Base-by-base conservation (phyloP, 2,113 vertebrate genomes). In the Brachyhypopomus occidentalis region DNA sequence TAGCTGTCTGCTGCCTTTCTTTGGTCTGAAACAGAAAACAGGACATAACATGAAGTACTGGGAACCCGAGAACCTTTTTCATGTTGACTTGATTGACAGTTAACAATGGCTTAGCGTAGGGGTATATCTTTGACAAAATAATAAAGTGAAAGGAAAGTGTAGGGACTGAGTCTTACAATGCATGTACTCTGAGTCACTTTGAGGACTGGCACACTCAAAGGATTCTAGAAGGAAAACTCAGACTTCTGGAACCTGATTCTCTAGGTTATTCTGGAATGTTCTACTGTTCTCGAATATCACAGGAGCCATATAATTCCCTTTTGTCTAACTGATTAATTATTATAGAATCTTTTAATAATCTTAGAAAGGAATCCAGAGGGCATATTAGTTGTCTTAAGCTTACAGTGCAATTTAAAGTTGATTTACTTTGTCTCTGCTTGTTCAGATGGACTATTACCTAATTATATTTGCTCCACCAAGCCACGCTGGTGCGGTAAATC, bases 391-490 rank as follows among this genome's bases (percentile, higher is more conserved):
- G 55, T 58, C 63, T 9, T 6, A n/a, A 11, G 19, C 20, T 79
- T 52, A 38, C 30, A 52, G 67, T 30, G n/a, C n/a, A 67, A 41
- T 17, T 23, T 22, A 72, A 66, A 64, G 60, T 81, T 67, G 52
- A 16, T 60, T 70, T 83, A 89, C 79, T 60, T 77, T 82, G 77
- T 74, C 84, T 88, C 83, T 86, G 66, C 88, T 86, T 80, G 83
- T 78, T 78, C 41, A 84, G 70, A 82, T 20, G 88, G 87, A 86
- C 86, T 83, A 87, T 84, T 86, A 71, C 75, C 84, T 89, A 92
- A 90, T 89, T 86, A 80, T 87, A 80, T 84, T 88, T 87, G 75
- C 83, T 83, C 84, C 84, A 82, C 83, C 77, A 84, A 77, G 83
- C 83, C 79, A 66, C 58, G 88, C 86, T 87, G 84, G 87, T 86